Base-by-base conservation (phyloP, 2,888 invertebrate genomes). In the Scaptomyza polygonia region DNA sequence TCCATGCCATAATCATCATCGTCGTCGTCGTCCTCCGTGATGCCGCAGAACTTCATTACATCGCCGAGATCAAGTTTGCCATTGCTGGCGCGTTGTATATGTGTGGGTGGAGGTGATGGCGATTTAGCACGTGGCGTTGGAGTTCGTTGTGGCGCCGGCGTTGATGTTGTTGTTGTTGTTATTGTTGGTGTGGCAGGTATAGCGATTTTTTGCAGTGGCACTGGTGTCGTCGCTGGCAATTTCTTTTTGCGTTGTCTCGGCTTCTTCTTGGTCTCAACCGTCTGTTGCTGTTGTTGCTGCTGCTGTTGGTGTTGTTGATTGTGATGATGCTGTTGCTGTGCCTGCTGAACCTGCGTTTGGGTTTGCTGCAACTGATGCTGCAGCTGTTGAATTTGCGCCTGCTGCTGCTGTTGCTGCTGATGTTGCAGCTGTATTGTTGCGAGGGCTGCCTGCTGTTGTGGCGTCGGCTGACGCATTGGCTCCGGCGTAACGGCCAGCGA, bases 21-120 rank as follows among this genome's bases (percentile, higher is more conserved):
- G 44, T 91, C 92, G 72, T 95, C 95, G 69, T 95, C 95, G 70
- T 95, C 95, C 53, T 95, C 95, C 68, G 94, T 95, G 59, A 92
- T 92, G 91, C 95, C 94, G 49, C 95, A 95, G 66, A 95, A 92
- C 90, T 95, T 95, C 94, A 95, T 95, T 39, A 95, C 94, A 90
- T 95, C 95, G 54, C 95, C 95, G 78, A 95, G 92, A 90, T 95
- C 95, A 55, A 95, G 90, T 86, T 94, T 94, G 12, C 91, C 91
- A 53, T 91, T 90, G 78, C 91, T 90, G 56, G 91, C 79, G 40
- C 89, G 82, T 54, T 80, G 86, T 62, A 81, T 89, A 70, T 88
- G 87, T 69, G 82, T 83, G 30, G 89, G 89, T 36, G 89, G 81
- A 12, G 73, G 73, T 49, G 73, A 74, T 36, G 77, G 73, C 30